Conservation (phyloP, 2,113 vertebrate genomes). For the Plecturocebus donacophilus region DNA sequence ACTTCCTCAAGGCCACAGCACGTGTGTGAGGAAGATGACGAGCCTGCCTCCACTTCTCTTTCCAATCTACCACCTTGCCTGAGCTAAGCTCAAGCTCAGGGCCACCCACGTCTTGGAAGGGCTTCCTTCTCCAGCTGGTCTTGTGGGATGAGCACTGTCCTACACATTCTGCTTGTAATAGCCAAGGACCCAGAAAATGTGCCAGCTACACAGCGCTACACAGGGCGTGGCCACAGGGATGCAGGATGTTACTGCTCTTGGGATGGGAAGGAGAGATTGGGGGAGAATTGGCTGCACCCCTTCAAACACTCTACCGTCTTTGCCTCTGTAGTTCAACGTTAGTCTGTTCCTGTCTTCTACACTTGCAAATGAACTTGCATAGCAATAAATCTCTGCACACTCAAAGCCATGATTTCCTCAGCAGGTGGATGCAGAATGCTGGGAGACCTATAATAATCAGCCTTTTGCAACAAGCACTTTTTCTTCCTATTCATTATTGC, state of each 20-base stretch:
- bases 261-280: accelerated
- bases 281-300: background rate
- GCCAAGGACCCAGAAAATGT: background rate
- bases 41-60: background rate
- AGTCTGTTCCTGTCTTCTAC: accelerated
- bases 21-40: background rate
- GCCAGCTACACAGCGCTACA: background rate
- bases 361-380: background rate
- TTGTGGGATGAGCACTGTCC: background rate
- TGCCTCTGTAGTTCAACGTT: background rate
- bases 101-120: background rate
- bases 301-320: background rate
- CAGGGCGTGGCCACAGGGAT: background rate
- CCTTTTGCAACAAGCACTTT: slow-evolving; percentile 62
- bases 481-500: background rate
- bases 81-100: background rate
- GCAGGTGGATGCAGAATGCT: slow-evolving; percentile 60
- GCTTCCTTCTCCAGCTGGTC: background rate
- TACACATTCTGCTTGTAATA: accelerated
- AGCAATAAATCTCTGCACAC: background rate
- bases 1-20: background rate
- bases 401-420: slow-evolving; percentile 28
- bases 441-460: slow-evolving; percentile 55
- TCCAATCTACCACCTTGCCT: background rate
- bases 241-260: background rate